Percentiles rank a stretch among this genome's conserved stretches.
phyloP scores from a whole-genome alignment of 2,113 vertebrate species.

The Megaptera novaeangliae region DNA sequence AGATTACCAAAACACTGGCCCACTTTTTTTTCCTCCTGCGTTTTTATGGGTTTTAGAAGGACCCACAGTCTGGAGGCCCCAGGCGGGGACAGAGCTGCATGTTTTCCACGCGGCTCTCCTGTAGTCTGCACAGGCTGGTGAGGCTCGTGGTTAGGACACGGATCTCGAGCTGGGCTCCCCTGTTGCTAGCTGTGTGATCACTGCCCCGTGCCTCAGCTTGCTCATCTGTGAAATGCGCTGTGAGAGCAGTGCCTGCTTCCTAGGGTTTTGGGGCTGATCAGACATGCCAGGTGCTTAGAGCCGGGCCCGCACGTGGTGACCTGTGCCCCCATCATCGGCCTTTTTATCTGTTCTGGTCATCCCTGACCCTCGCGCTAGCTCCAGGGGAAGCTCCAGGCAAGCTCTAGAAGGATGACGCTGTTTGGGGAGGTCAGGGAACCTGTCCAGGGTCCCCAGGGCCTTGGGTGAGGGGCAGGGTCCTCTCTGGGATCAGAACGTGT shows the following conservation, averaged over 20 bases:
- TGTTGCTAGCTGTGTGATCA: not conserved
- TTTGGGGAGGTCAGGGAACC: not conserved
- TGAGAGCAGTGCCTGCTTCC: not conserved
- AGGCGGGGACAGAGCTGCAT: no score
- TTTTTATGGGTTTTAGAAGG: not conserved
- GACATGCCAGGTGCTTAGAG: rapidly evolving
- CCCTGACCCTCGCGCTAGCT: not conserved
- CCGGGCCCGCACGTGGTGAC: rapidly evolving
- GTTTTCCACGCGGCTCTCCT: not conserved
- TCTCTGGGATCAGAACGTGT: rapidly evolving
- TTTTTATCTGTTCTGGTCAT: not conserved
- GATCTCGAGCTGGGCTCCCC: not conserved
- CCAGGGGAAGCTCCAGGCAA: not conserved
- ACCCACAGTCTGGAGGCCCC: rapidly evolving
- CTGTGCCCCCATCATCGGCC: rapidly evolving
- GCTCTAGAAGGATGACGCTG: not conserved
- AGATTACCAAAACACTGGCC: rapidly evolving
- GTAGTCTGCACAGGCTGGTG: not conserved
- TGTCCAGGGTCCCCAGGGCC: not conserved
- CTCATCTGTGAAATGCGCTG: not conserved
- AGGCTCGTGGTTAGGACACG: not conserved
- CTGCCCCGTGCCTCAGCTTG: not conserved
- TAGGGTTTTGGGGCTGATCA: not conserved
- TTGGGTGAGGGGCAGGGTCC: no score
- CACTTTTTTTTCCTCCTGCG: not conserved